Base-by-base conservation (phyloP, 1,140 invertebrate species). In the Penaeus japonicus region DNA sequence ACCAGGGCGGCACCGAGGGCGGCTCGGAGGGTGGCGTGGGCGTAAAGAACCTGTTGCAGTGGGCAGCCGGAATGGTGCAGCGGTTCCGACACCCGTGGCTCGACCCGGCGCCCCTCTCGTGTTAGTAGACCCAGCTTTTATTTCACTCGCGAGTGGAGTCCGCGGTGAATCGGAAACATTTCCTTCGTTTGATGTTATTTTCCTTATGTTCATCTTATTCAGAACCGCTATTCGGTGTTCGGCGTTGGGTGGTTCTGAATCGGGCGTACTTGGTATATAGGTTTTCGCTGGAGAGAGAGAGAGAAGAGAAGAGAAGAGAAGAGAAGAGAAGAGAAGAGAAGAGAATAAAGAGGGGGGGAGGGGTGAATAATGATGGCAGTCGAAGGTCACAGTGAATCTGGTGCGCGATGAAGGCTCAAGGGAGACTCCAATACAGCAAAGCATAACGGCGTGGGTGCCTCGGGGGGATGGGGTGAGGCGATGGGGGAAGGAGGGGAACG, bases 1-100 rank as follows among this genome's bases (percentile, higher is more conserved):
- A 17, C 32, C 77, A 70, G 57, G 77, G 57, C 35, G 54, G 24
- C 35, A 62, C 32, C 53, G 39, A 24, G 27, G 84, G 54, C 15
- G 84, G 59, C 1, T 54, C 53, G 30, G 84, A 86, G 24, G 75
- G 84, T 0, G 75, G 84, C 12, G 59, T 87, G 79, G 86, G 86
- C 27, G 86, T 87, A 15, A 87, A 87, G 62, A 87, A 81, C 47
- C 30, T 87, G 7, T 80, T 87, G 53, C 86, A 87, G 86, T 87
- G 86, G 86, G 86, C 86, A 59, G 86, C 75, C 53, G 86, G 86
- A 47, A 79, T 87, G 0, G 79, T 87, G 39, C 86, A 87, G 59
- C 70, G 54, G 59, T 70, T 87, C 57, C 22, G 86, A 55, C 86
- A 81, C 62, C 86, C 86, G 15, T 87, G 86, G 86, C 79, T 87